Conservation (phyloP, 2,797 vertebrate species). For the Schizopygopsis malacanthus region DNA sequence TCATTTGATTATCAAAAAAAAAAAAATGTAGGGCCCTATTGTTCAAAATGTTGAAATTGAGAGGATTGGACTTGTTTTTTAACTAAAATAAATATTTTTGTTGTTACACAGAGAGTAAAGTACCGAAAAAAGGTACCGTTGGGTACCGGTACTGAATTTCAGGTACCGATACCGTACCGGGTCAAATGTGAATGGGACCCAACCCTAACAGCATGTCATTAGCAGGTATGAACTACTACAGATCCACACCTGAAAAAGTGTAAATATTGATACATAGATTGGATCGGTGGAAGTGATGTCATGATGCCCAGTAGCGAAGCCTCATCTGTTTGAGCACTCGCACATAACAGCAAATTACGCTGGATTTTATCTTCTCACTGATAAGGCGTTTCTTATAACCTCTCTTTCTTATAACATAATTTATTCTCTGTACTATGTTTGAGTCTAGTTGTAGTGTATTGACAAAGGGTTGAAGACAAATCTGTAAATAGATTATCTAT, state of each 20-base stretch:
- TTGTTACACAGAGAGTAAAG: too few relatives aligned
- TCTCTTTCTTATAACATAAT: background rate
- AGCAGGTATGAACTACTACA: background rate
- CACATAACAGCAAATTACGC: constrained; percentile 59
- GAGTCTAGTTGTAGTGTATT: constrained; percentile 35
- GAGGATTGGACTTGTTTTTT: too few relatives aligned
- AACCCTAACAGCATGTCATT: background rate
- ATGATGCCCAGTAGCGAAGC: background rate
- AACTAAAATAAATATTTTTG: too few relatives aligned
- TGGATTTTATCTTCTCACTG: constrained; percentile 41
- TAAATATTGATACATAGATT: constrained; percentile 38
- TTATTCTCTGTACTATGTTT: background rate
- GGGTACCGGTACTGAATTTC: too few relatives aligned
- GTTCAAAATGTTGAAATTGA: too few relatives aligned
- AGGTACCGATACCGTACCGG: too few relatives aligned
- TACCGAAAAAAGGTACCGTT: too few relatives aligned
- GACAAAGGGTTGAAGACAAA: constrained; percentile 34
- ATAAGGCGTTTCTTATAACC: background rate
- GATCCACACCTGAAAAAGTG: background rate
- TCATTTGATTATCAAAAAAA: too few relatives aligned
- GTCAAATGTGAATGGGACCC: too few relatives aligned
- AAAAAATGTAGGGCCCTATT: too few relatives aligned
- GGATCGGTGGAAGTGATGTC: background rate
- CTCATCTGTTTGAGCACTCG: constrained; percentile 60
- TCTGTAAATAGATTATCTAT: constrained; percentile 8